phyloP scores from a whole-genome alignment of 92 coral and sea anemone genomes.

The Anthopleura xanthogrammica region DNA sequence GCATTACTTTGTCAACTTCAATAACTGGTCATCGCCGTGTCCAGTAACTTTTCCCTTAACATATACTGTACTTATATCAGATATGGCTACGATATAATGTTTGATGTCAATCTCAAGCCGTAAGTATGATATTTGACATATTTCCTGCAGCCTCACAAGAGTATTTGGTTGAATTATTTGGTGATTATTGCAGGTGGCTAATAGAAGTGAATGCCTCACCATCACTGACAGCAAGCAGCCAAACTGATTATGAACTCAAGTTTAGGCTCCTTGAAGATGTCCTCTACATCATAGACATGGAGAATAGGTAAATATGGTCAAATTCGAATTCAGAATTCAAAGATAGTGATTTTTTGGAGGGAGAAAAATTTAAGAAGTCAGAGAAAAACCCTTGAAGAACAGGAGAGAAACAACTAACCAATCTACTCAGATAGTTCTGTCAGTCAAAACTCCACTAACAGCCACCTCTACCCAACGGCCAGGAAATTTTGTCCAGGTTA shows the following conservation, averaged over 20 bases:
- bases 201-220: constrained; percentile 98
- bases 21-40: not conserved
- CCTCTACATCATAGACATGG: constrained; percentile 89
- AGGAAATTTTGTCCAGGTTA: too few relatives aligned
- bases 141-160: too few relatives aligned
- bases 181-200: constrained; percentile 65
- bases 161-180: not conserved
- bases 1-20: too few relatives aligned
- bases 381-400: too few relatives aligned
- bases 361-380: too few relatives aligned
- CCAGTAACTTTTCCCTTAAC: constrained; percentile 25
- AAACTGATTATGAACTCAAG: constrained; percentile 92
- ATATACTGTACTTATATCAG: constrained; percentile 20
- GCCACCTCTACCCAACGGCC: too few relatives aligned
- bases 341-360: not conserved
- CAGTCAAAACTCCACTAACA: too few relatives aligned
- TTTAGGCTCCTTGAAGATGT: constrained; percentile 87
- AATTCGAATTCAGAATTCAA: not conserved
- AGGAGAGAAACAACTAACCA: too few relatives aligned
- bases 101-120: constrained; percentile 91
- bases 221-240: constrained; percentile 97
- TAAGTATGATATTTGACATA: constrained; percentile 39
- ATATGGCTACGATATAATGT: constrained; percentile 91
- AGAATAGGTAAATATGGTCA: constrained; percentile 68
- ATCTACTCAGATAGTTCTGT: too few relatives aligned